Conservation (phyloP, 2,888 invertebrate species). For the Nemapogon koenigi region DNA sequence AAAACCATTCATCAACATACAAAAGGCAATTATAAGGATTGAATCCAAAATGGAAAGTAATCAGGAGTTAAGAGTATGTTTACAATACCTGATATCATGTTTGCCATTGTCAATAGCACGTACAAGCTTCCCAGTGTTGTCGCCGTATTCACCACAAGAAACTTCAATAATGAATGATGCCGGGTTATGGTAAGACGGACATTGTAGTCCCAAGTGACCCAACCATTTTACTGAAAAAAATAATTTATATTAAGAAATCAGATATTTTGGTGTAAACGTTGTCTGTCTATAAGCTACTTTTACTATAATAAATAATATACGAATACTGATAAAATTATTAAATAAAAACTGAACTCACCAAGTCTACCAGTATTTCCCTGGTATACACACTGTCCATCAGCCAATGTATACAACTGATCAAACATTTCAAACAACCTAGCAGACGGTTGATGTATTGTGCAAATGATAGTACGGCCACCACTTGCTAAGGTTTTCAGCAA, state of each 20-base stretch:
- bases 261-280: not conserved
- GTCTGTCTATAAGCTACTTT: not conserved
- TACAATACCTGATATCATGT: slow-evolving; percentile 69
- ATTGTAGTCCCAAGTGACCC: slow-evolving; percentile 80
- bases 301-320: not conserved
- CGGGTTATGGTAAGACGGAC: slow-evolving; percentile 96
- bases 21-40: too few relatives aligned
- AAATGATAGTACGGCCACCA: slow-evolving; percentile 93
- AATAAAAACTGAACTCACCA: slow-evolving; percentile 59
- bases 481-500: slow-evolving; percentile 86
- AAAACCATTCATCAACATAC: too few relatives aligned
- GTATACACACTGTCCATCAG: slow-evolving; percentile 95
- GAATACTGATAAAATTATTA: too few relatives aligned
- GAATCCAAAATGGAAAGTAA: too few relatives aligned
- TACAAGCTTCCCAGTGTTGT: slow-evolving; percentile 83
- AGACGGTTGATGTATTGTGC: slow-evolving; percentile 97
- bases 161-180: slow-evolving; percentile 97
- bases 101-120: slow-evolving; percentile 86
- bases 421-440: slow-evolving; percentile 96
- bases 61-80: too few relatives aligned
- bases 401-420: slow-evolving; percentile 91
- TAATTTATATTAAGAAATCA: not conserved
- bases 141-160: slow-evolving; percentile 95
- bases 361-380: slow-evolving; percentile 87
- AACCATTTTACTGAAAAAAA: slow-evolving; percentile 60